Evolutionary conservation across 2,113 vertebrate species (phyloP), one percentile per base, ranked within the genome.

Genomic region (Triplophysa siluroides): DNA sequence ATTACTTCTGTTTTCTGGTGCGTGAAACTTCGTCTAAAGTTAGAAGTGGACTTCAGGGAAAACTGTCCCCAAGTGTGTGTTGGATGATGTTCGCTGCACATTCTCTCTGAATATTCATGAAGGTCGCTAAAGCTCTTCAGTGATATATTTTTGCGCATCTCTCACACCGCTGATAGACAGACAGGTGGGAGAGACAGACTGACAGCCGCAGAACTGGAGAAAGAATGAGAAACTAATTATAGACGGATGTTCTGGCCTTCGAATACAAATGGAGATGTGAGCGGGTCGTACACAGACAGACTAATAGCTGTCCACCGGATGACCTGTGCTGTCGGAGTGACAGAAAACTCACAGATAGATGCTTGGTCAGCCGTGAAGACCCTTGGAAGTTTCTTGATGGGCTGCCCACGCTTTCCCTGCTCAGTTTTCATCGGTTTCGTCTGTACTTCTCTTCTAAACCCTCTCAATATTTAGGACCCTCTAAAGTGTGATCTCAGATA

Each of bases 121-220:
- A 76, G 78, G 66, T 71, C 72, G 64, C 43, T 83, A 72, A 80
- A 77, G 65, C 50, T 77, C 65, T 11, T 21, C 50, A 23, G 52
- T 29, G 24, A 47, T 75, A 50, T 75, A 63, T 45, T 24, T 75
- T 75, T 75, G 60, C 41, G 16, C 38, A 24, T 74, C 41, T 50
- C 38, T 58, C 23, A 75, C 58, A 76, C 11, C 60, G 18, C 50
- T 23, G 60, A 65, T 29, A 73, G 71, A 81, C 47, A 75, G 62
- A 68, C 58, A 70, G 77, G 65, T 69, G 62, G 73, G 67, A 64
- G 71, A 73, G 78, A 82, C 61, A 69, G 43, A 56, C 43, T 56
- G 68, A 68, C 43, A 56, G 63, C 52, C 54, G 56, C 23, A 50
- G n/a, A 54, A 64, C 62, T 29, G 29, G 58, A 21, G 64, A 56